Base-by-base conservation (phyloP, 1,140 invertebrate species). In the Sweltsa coloradensis region DNA sequence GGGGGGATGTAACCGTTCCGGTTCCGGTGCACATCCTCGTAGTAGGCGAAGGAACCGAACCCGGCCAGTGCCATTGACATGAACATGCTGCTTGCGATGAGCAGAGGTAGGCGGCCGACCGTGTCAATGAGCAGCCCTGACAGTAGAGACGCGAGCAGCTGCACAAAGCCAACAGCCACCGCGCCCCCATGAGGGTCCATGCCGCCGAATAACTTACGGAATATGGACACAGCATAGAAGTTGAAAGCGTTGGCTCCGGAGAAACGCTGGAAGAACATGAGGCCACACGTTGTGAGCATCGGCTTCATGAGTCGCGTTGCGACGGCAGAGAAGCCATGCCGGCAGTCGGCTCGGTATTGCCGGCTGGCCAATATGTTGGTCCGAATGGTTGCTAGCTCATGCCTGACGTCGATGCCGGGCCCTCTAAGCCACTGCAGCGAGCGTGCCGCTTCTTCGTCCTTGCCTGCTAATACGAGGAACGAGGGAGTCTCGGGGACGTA, bases 201-300 rank as follows among this genome's bases (percentile, higher is more conserved):
- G 6, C 75, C 80, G 34, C 77, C 76, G 48, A 87, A 78, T 0
- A 82, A 84, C 62, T 86, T 76, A 41, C 77, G 75, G 56, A 89
- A 85, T 56, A 86, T 83, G 31, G 78, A 74, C 2, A 87, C 85
- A 13, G 85, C 83, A 61, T 89, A 89, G 59, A 85, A 86, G 62
- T 77, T 84, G 62, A 89, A 88, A 13, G 85, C 78, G 53, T 85
- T 83, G 11, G 83, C 82, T 9, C 85, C 85, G 43, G 82, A 84
- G 55, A 89, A 88, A 44, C 82, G 70, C 55, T 86, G 84, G 62
- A 89, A 88, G 63, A 88, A 81, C 83, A 89, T 88, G 36, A 88
- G 64, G 0, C 82, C 83, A 61, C 84, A 87, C 2, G 83, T 85
- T 42, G 86, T 85, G 40, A 85, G 65, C 7, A 85, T 78, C 5